Evolutionary conservation across 2,113 vertebrate species (phyloP).

Genomic region (Axis porcinus): DNA sequence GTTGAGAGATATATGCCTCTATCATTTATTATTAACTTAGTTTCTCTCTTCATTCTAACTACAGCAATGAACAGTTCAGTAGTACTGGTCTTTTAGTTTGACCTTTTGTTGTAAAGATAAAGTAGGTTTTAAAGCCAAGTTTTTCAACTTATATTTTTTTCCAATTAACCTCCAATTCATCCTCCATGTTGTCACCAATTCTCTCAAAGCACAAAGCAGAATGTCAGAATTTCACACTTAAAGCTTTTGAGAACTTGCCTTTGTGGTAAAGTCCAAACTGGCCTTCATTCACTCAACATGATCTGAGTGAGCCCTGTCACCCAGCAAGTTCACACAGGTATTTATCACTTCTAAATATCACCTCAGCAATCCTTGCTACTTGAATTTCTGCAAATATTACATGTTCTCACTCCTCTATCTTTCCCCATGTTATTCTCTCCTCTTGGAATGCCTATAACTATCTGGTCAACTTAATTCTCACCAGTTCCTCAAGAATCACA

Average conservation of each 20-base stretch:
- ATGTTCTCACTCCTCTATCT: not conserved
- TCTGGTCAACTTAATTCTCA: not conserved
- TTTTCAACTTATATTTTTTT: not conserved
- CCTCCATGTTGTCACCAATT: not conserved
- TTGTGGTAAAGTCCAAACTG: not conserved
- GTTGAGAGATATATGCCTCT: not conserved
- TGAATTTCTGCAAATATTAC: not conserved
- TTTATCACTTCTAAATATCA: not conserved
- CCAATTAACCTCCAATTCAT: not conserved
- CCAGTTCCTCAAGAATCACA: not conserved
- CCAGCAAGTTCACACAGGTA: not conserved
- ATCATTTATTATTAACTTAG: not conserved
- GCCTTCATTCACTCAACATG: not conserved
- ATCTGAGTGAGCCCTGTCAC: not conserved
- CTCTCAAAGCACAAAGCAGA: slow-evolving; percentile 3
- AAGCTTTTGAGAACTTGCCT: not conserved
- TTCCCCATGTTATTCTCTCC: not conserved
- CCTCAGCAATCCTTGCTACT: not conserved
- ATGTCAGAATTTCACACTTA: not conserved
- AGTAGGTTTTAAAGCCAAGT: not conserved
- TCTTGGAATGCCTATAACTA: not conserved
- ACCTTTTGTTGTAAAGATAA: not conserved
- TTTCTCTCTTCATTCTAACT: not conserved
- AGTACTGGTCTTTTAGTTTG: not conserved
- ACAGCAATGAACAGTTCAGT: not conserved